A percentile compares a stretch with the other conserved stretches of the same genome.
Conservation (phyloP, 2,797 vertebrate genomes). For the Anas bahamensis region DNA sequence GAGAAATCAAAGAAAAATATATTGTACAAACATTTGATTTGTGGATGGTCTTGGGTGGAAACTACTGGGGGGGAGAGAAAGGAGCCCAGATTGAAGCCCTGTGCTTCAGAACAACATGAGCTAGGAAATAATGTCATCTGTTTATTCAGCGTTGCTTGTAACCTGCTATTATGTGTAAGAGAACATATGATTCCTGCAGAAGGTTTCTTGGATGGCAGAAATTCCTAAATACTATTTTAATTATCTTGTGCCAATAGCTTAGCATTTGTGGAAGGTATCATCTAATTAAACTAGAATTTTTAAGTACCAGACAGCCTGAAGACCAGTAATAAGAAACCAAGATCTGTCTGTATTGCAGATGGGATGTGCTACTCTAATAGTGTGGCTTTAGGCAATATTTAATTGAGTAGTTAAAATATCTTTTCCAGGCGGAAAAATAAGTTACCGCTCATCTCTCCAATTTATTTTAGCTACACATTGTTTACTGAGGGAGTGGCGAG, state of each 20-base stretch:
- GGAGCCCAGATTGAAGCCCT: background rate
- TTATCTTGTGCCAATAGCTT: conserved; percentile 29
- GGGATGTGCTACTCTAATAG: conserved; percentile 46
- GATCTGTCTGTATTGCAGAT: conserved; percentile 53
- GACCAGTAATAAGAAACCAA: conserved; percentile 51
- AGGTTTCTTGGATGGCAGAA: conserved; percentile 42
- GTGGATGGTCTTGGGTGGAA: background rate
- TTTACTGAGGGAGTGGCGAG: conserved; percentile 28
- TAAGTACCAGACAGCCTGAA: conserved; percentile 47
- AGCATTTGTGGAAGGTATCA: conserved; percentile 26
- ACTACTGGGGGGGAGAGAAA: background rate
- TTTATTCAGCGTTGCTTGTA: background rate
- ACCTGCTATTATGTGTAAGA: background rate
- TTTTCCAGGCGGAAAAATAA: conserved; percentile 62
- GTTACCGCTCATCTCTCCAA: conserved; percentile 61
- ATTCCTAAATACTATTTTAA: conserved; percentile 47
- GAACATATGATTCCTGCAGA: background rate
- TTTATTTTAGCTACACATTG: conserved; percentile 43
- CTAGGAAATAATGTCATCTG: background rate
- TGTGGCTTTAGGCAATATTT: conserved; percentile 59
- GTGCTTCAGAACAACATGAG: background rate
- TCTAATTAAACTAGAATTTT: conserved; percentile 69
- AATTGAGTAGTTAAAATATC: conserved; percentile 72
- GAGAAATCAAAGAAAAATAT: conserved; percentile 5
- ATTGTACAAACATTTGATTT: background rate